These are phyloP conservation scores for Masnerella sp. DNA, from an alignment of 2,888 invertebrate species.

Conservation along the genomic window DNA sequence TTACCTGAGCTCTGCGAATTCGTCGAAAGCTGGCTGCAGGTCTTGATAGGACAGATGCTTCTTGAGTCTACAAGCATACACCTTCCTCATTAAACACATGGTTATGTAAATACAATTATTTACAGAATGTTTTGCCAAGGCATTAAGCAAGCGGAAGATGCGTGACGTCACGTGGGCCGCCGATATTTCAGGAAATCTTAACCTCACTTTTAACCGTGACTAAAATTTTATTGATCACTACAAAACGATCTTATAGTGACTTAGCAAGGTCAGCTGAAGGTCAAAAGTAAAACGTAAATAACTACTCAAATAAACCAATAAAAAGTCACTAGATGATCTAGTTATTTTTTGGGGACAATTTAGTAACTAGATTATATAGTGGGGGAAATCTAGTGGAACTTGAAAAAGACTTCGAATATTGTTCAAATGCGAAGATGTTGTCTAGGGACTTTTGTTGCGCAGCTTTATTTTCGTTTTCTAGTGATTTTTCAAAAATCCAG, in stretches of 20 bases:
- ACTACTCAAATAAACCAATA: too few relatives aligned
- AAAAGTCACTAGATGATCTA: too few relatives aligned
- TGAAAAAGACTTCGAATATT: slow-evolving; percentile 1
- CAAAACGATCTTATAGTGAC: too few relatives aligned
- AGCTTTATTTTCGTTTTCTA: slow-evolving; percentile 5
- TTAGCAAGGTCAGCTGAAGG: too few relatives aligned
- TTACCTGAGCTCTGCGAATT: slow-evolving; percentile 87
- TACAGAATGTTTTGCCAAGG: slow-evolving; percentile 58
- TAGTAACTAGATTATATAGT: neutral
- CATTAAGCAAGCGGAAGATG: slow-evolving; percentile 49
- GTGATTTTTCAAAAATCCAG: slow-evolving; percentile 1
- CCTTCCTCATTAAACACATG: slow-evolving; percentile 63
- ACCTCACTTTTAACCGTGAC: too few relatives aligned
- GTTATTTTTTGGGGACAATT: neutral
- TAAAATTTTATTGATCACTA: too few relatives aligned
- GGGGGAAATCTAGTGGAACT: neutral
- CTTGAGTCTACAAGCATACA: slow-evolving; percentile 83
- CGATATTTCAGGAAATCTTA: too few relatives aligned
- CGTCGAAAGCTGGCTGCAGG: slow-evolving; percentile 86
- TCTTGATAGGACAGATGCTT: slow-evolving; percentile 88
- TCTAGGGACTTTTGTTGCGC: too few relatives aligned
- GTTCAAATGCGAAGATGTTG: slow-evolving; percentile 22
- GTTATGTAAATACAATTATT: slow-evolving; percentile 58
- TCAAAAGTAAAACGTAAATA: too few relatives aligned
- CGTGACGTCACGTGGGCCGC: slow-evolving; percentile 40